Evolutionary conservation across 2,888 invertebrate species (phyloP).

Genomic region (Volucella zonaria): DNA sequence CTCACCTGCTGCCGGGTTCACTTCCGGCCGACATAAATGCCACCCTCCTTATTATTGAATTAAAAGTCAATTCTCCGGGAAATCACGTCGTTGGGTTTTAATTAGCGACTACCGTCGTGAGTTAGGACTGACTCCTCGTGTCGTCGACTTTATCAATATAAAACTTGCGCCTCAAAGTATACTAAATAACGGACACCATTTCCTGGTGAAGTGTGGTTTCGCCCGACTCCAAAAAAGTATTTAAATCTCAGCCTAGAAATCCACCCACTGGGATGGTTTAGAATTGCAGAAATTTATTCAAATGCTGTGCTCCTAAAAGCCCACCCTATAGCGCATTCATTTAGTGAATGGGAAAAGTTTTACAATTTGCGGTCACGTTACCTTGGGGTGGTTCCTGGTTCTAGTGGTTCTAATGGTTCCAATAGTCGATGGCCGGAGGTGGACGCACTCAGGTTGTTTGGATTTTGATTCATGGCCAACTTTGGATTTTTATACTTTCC

Average conservation of each 20-base stretch:
- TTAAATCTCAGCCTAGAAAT: constrained; percentile 3
- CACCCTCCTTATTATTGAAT: constrained; percentile 17
- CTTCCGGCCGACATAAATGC: constrained; percentile 12
- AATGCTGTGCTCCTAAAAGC: constrained; percentile 10
- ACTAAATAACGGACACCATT: constrained; percentile 14
- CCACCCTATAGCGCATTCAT: background rate
- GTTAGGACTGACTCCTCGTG: background rate
- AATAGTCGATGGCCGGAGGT: too few relatives aligned
- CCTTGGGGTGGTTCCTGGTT: too few relatives aligned
- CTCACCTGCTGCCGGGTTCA: background rate
- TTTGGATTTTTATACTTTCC: constrained; percentile 33
- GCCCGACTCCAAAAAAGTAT: background rate
- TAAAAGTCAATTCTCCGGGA: constrained; percentile 36
- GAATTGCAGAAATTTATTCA: constrained; percentile 21
- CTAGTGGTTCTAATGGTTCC: too few relatives aligned
- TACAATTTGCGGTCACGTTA: constrained; percentile 32
- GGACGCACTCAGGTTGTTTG: background rate
- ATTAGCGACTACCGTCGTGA: constrained; percentile 20
- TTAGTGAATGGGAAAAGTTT: constrained; percentile 22
- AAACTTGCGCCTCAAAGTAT: constrained; percentile 39
- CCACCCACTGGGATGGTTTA: background rate
- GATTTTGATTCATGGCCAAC: constrained; percentile 17
- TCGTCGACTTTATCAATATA: constrained; percentile 4
- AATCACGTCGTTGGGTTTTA: constrained; percentile 27
- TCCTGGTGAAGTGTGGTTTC: background rate